Evolutionary conservation across 2,797 vertebrate species (phyloP), one percentile per base, ranked within the genome.

Genomic region (Labroides dimidiatus): DNA sequence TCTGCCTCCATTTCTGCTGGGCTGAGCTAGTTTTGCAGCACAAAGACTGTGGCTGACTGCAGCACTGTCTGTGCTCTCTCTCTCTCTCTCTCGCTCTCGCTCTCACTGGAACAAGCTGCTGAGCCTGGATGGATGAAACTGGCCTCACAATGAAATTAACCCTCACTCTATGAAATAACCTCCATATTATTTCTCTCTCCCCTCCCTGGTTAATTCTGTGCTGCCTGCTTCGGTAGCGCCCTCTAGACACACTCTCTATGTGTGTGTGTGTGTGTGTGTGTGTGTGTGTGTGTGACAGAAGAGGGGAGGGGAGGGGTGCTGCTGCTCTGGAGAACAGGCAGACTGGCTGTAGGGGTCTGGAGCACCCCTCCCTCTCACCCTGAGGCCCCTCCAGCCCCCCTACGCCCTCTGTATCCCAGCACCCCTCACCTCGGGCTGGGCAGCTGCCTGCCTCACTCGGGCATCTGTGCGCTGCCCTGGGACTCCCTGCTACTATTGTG

Each of bases 21-120:
- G 89, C 88, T 91, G 90, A 92, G 90, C 92, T 92, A 85, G 90
- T 91, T 91, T 91, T 90, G 90, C 88, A 88, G 90, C 90, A 93
- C 91, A 92, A 93, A 93, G 93, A 89, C 90, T 83, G 86, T 88
- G 92, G 89, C 89, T 92, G 90, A 93, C 93, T 94, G 93, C 92
- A 94, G 92, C 91, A 91, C 90, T 88, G 82, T 80, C 84, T 88
- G 83, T 77, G 81, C 86, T 87, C 76, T 57, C 67, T 59, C 23
- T 77, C 81, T 75, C 84, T 76, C 75, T 50, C 77, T 64, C 27
- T 33, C 30, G 4, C 4, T 33, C 65, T 59, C 23, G 79, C 81
- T 75, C 84, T 76, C 75, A 55, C 77, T 66, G 64, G 76, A 72
- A 69, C 72, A 27, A 81, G 79, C 80, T 63, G 79, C 83, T 50